Evolutionary conservation across 2,113 vertebrate species (phyloP).

Genomic region (Fukomys damarensis): DNA sequence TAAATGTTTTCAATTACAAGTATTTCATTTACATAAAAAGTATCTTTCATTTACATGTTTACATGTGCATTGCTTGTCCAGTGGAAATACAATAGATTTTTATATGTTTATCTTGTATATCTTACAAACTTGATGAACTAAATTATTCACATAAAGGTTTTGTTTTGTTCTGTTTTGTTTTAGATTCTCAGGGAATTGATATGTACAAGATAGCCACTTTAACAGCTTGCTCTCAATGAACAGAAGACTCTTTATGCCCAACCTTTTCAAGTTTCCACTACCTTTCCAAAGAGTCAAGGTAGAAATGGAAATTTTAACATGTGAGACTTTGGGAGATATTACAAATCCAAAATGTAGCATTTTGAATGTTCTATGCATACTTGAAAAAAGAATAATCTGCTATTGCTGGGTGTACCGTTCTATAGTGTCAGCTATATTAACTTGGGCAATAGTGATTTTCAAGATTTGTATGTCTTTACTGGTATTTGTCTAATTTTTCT

Average conservation of each 20-base stretch:
- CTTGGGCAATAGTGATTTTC: neutral
- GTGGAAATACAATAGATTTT: too few relatives aligned
- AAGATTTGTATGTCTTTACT: neutral
- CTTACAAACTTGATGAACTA: neutral
- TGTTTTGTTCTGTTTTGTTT: neutral
- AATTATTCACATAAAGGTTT: too few relatives aligned
- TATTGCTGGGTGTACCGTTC: neutral
- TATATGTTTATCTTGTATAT: neutral
- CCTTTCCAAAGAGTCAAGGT: neutral
- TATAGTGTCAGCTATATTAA: neutral
- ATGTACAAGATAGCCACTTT: neutral
- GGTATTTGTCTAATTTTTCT: neutral
- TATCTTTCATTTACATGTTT: neutral
- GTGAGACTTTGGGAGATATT: too few relatives aligned
- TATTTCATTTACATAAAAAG: neutral
- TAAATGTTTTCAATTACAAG: neutral
- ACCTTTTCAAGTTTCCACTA: too few relatives aligned
- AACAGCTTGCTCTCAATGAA: neutral
- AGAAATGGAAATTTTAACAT: neutral
- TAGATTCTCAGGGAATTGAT: neutral
- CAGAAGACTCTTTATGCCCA: neutral
- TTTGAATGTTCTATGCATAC: neutral
- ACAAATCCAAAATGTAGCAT: neutral
- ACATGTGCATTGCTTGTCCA: neutral
- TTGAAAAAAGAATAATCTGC: neutral